These are phyloP conservation scores for Phaethon lepturus DNA, from an alignment of 2,113 vertebrate genomes.

Conservation along the genomic window DNA sequence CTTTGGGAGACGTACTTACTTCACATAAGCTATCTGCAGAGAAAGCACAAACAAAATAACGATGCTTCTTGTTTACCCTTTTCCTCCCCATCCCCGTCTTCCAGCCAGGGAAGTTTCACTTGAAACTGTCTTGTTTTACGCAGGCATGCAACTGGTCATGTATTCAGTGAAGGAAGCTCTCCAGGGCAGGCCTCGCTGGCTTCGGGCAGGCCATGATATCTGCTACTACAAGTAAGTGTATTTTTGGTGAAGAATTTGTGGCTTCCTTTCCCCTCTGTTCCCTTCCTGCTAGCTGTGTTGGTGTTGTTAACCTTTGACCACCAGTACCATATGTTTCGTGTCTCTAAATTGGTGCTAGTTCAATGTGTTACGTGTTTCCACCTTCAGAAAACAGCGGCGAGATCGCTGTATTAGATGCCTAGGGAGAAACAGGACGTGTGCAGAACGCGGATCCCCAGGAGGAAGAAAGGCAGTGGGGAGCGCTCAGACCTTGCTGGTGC, in stretches of 20 bases:
- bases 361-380: not conserved
- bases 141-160: constrained; percentile 93
- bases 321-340: not conserved
- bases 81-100: not conserved
- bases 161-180: constrained; percentile 92
- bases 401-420: not conserved
- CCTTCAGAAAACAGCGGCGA: not conserved
- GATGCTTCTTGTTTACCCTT: not conserved
- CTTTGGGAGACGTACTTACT: not conserved
- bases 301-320: not conserved
- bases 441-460: not conserved
- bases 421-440: not conserved
- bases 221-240: constrained; percentile 91
- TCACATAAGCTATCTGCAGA: not conserved
- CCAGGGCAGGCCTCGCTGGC: constrained; percentile 85
- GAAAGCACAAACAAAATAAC: not conserved
- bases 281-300: not conserved
- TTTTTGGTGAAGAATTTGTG: not conserved
- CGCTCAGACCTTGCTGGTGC: not conserved
- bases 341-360: not conserved
- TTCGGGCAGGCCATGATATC: constrained; percentile 86
- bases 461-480: not conserved
- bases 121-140: constrained; percentile 29
- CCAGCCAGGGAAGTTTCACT: not conserved
- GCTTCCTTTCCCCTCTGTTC: not conserved